These are phyloP conservation scores for Drosophila repletoides DNA, from an alignment of 1,140 invertebrate species.

Conservation along the genomic window DNA sequence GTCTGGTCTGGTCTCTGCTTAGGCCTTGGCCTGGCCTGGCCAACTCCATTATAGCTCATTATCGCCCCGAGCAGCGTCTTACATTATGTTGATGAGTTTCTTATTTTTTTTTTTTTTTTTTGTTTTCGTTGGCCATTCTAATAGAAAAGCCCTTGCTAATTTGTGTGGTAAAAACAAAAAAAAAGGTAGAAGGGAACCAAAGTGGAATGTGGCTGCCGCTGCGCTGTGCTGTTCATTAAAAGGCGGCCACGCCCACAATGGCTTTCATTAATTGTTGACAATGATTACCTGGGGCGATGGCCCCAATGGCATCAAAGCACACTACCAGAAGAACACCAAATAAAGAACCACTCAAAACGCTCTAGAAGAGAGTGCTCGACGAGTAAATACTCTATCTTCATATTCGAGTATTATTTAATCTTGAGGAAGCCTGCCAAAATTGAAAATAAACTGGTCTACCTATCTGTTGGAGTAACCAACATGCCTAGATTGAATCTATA, in stretches of 20 bases:
- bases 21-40: constrained; percentile 4
- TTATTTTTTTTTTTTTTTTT: neutral
- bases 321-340: constrained; percentile 1
- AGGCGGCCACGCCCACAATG: constrained; percentile 62
- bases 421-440: no score
- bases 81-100: constrained; percentile 82
- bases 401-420: no score
- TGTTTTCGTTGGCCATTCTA: constrained; percentile 51
- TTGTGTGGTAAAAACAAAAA: constrained; percentile 21
- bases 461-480: no score
- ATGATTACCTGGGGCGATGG: constrained; percentile 69
- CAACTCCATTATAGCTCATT: constrained; percentile 82
- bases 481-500: no score
- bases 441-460: no score
- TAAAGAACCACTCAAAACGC: neutral
- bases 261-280: constrained; percentile 79
- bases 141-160: constrained; percentile 67
- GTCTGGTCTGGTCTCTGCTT: neutral
- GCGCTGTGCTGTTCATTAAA: constrained; percentile 66
- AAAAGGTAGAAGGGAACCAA: neutral
- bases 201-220: constrained; percentile 14
- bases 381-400: no score
- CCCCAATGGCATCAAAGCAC: constrained; percentile 20
- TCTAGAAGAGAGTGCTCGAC: neutral
- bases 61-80: constrained; percentile 79